A percentile compares a stretch with the other conserved stretches of the same genome.
These are phyloP conservation scores for Phortica variegata DNA, from an alignment of 1,140 invertebrate genomes.

Conservation along the genomic window DNA sequence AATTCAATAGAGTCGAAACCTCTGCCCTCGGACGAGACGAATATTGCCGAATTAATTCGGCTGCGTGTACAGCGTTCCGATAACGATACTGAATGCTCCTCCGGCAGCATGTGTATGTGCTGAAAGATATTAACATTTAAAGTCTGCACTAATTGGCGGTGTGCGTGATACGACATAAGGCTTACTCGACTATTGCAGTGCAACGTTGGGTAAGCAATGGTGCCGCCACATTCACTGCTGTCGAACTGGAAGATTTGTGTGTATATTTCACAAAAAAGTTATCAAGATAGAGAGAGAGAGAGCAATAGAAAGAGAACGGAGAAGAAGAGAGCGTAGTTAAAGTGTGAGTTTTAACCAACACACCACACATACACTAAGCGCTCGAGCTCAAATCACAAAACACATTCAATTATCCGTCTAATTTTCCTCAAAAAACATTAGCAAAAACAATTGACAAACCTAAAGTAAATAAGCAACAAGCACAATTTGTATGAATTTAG, in stretches of 20 bases:
- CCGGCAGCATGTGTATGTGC: slow-evolving; percentile 65
- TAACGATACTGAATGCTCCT: slow-evolving; percentile 54
- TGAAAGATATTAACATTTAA: slow-evolving; percentile 43
- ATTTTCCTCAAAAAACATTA: too few species aligned
- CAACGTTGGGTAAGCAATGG: slow-evolving; percentile 50
- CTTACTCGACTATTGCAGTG: slow-evolving; percentile 55
- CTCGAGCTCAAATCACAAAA: too few species aligned
- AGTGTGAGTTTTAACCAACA: too few species aligned
- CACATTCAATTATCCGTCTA: too few species aligned
- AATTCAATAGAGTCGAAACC: slow-evolving; percentile 76
- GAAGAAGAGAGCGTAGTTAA: slow-evolving; percentile 13
- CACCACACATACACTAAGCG: too few species aligned
- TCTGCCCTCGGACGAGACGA: slow-evolving; percentile 70
- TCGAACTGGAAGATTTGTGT: slow-evolving; percentile 38
- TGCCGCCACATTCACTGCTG: slow-evolving; percentile 49
- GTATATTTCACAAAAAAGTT: slow-evolving; percentile 15
- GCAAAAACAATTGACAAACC: too few species aligned
- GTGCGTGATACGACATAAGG: slow-evolving; percentile 5
- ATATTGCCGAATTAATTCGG: slow-evolving; percentile 75
- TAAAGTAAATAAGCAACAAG: too few species aligned
- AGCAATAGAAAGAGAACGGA: slow-evolving; percentile 28
- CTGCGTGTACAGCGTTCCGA: slow-evolving; percentile 64
- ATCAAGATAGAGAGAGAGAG: slow-evolving; percentile 22
- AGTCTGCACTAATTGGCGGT: neutral
- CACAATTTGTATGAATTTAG: neutral